A percentile compares a stretch with the other conserved stretches of the same genome.
Evolutionary conservation across 2,113 vertebrate genomes (phyloP).

Genomic region (Nettapus auritus): DNA sequence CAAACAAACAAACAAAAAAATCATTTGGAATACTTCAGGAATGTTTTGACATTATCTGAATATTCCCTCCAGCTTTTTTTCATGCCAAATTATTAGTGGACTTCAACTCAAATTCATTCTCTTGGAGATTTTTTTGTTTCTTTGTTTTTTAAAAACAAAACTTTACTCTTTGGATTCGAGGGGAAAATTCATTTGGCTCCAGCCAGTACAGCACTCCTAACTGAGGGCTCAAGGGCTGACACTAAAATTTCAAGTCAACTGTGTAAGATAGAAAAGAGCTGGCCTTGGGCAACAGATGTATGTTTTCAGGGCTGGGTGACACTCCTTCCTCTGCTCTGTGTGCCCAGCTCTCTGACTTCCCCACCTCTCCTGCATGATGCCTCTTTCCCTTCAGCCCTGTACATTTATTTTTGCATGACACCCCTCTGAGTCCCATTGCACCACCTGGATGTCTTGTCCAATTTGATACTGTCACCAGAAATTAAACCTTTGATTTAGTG

Average conservation of each 20-base stretch:
- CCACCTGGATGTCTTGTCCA: not conserved
- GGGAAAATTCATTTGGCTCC: not conserved
- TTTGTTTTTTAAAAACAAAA: not conserved
- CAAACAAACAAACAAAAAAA: not conserved
- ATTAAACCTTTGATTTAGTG: not conserved
- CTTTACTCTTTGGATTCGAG: not conserved
- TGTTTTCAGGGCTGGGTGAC: rapidly evolving
- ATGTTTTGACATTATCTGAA: not conserved
- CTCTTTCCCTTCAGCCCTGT: not conserved
- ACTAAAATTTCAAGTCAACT: not conserved
- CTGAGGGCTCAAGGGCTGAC: not conserved
- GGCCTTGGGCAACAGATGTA: not conserved
- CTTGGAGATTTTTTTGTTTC: not conserved
- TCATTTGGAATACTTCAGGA: not conserved
- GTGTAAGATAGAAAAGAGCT: not conserved
- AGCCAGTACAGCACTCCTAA: not conserved
- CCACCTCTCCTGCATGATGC: not conserved
- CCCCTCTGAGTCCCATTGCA: not conserved
- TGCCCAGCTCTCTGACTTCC: not conserved
- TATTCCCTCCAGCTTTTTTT: not conserved
- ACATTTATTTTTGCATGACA: not conserved
- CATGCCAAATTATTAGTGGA: not conserved
- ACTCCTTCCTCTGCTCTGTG: not conserved
- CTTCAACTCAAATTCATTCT: not conserved
- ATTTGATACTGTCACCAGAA: not conserved